These are phyloP conservation scores for Neopipo cinnamomea DNA, from an alignment of 2,113 vertebrate genomes.

Conservation along the genomic window DNA sequence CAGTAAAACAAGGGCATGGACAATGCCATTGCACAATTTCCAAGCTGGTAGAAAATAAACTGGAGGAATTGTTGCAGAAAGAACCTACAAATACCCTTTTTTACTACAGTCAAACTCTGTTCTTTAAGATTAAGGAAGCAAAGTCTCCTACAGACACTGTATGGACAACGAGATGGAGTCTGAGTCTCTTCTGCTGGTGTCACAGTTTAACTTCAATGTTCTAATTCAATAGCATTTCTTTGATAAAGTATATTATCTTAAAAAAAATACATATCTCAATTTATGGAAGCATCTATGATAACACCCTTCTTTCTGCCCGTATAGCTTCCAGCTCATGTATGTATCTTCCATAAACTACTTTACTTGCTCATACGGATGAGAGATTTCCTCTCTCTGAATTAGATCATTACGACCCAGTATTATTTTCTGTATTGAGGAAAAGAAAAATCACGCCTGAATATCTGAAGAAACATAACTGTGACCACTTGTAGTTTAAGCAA, in stretches of 20 bases:
- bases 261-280: not conserved
- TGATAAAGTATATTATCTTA: not conserved
- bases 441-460: not conserved
- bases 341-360: not conserved
- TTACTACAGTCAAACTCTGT: not conserved
- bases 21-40: not conserved
- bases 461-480: not conserved
- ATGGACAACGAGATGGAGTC: not conserved
- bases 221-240: not conserved
- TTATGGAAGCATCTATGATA: not conserved
- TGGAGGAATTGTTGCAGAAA: not conserved
- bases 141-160: not conserved
- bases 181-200: not conserved
- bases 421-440: not conserved
- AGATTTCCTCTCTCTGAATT: not conserved
- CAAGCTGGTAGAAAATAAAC: not conserved
- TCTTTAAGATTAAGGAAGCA: not conserved
- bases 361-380: not conserved
- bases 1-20: not conserved
- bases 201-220: not conserved
- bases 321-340: not conserved
- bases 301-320: rapidly evolving
- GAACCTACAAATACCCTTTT: not conserved
- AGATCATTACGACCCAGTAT: not conserved
- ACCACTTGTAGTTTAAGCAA: not conserved